These are phyloP conservation scores for Aphelinus atriplicis DNA, from an alignment of 1,140 invertebrate genomes.

Conservation along the genomic window DNA sequence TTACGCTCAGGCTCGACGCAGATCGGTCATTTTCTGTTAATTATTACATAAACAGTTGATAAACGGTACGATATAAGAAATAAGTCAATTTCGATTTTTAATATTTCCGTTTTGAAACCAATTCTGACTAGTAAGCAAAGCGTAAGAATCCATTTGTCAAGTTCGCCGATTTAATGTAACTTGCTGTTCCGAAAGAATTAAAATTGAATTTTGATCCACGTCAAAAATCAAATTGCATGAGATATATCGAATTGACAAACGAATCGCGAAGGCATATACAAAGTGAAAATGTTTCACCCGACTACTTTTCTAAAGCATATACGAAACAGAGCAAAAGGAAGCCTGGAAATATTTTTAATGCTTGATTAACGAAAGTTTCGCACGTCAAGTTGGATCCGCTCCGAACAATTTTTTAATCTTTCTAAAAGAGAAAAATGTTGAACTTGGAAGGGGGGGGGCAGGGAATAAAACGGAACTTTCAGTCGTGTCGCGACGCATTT, in stretches of 20 bases:
- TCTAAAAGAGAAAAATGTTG: constrained; percentile 40
- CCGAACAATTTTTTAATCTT: constrained; percentile 46
- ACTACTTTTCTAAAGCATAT: constrained; percentile 21
- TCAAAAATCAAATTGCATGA: too few species aligned
- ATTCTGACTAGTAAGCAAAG: constrained; percentile 67
- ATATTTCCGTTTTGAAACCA: constrained; percentile 56
- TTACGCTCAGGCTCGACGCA: constrained; percentile 50
- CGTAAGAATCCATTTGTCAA: constrained; percentile 46
- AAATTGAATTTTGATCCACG: too few species aligned
- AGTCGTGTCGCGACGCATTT: constrained; percentile 53
- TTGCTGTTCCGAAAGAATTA: too few species aligned
- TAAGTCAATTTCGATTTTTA: constrained; percentile 49
- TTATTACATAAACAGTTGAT: constrained; percentile 17
- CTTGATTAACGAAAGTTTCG: constrained; percentile 61
- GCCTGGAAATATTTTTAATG: constrained; percentile 41
- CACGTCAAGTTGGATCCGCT: constrained; percentile 43
- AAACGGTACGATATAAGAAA: constrained; percentile 39
- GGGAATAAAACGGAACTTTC: constrained; percentile 48
- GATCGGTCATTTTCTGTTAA: constrained; percentile 32
- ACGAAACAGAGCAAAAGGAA: constrained; percentile 11
- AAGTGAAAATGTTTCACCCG: constrained; percentile 26
- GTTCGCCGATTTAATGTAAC: constrained; percentile 15
- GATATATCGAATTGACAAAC: constrained; percentile 3
- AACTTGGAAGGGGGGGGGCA: constrained; percentile 34
- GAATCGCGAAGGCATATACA: constrained; percentile 33